A percentile compares a stretch with the other conserved stretches of the same genome.
phyloP scores from a whole-genome alignment of 2,888 invertebrate species.

The Brachyptera risi region DNA sequence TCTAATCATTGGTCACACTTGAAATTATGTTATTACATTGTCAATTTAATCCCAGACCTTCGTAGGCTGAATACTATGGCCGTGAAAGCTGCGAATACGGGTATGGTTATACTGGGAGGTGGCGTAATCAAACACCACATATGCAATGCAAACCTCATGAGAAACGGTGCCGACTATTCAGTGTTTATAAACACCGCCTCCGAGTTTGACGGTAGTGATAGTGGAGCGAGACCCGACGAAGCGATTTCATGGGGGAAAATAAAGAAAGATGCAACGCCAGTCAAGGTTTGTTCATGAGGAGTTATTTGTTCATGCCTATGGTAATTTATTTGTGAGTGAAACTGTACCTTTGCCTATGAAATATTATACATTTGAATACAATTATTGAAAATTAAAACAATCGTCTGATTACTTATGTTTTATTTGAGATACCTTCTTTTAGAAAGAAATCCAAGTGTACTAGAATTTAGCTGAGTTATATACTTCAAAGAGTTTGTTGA shows the following conservation, averaged over 20 bases:
- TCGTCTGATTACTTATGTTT: too few relatives aligned
- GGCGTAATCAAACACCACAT: constrained; percentile 99
- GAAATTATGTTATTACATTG: too few relatives aligned
- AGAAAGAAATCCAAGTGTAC: too few relatives aligned
- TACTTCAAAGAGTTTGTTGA: too few relatives aligned
- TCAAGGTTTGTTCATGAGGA: constrained; percentile 64
- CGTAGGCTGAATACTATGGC: constrained; percentile 89
- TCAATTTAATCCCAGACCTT: constrained; percentile 72
- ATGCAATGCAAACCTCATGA: constrained; percentile 98
- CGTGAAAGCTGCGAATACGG: constrained; percentile 87
- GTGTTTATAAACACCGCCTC: constrained; percentile 94
- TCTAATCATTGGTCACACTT: too few relatives aligned
- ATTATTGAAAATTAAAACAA: too few relatives aligned
- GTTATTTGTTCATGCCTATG: too few relatives aligned
- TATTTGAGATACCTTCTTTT: too few relatives aligned
- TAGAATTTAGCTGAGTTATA: too few relatives aligned
- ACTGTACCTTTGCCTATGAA: too few relatives aligned
- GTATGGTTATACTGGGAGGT: constrained; percentile 94
- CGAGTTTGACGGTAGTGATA: constrained; percentile 97
- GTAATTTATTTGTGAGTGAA: neutral
- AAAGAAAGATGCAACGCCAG: constrained; percentile 76
- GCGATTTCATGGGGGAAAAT: constrained; percentile 99
- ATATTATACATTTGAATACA: too few relatives aligned
- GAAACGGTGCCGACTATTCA: constrained; percentile 94
- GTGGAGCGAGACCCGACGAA: constrained; percentile 97